Base-by-base conservation (phyloP, 2,888 invertebrate genomes). In the Orchestes rusci region DNA sequence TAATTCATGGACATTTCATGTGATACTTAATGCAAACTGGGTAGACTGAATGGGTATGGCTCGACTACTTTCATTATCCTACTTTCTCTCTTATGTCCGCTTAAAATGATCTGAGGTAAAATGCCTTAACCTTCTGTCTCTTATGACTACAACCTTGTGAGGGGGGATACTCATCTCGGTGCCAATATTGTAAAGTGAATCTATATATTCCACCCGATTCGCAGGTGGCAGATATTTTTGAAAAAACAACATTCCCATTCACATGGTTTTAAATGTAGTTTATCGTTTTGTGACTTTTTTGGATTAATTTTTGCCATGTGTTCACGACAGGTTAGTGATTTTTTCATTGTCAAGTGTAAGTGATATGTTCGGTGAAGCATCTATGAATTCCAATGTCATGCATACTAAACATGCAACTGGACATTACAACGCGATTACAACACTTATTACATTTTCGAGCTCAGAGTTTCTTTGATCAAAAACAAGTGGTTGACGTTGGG, bases 1-100 rank as follows among this genome's bases (percentile, higher is more conserved):
- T 57, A 56, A 58, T 55, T 57, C 57, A 59, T 57, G 57, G 56
- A 45, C 53, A 55, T 52, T 56, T 57, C 52, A 55, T 56, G 60
- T 61, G 61, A 58, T 59, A 61, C 59, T 60, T 61, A 57, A 38
- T 33, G 33, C 46, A 30, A 46, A 32, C 42, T 32, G 42, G 45
- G 41, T 41, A 35, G 57, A 59, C 57, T 57, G 57, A 60, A 52
- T 56, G 56, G 56, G 57, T 53, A 59, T 55, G 55, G 57, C 61
- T 55, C 54, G 57, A 30, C 61, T 57, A 61, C 61, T 61, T 61
- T 61, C 61, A 57, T 58, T 55, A 60, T 61, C 60, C 60, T 61
- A 61, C 61, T 61, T 61, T 61, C 61, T 60, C 59, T 56, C 54
- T 52, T 52, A 56, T 56, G 60, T 59, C 58, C 56, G 59, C 56